phyloP scores from a whole-genome alignment of 2,113 vertebrate genomes.

The Orthonyx spaldingii region DNA sequence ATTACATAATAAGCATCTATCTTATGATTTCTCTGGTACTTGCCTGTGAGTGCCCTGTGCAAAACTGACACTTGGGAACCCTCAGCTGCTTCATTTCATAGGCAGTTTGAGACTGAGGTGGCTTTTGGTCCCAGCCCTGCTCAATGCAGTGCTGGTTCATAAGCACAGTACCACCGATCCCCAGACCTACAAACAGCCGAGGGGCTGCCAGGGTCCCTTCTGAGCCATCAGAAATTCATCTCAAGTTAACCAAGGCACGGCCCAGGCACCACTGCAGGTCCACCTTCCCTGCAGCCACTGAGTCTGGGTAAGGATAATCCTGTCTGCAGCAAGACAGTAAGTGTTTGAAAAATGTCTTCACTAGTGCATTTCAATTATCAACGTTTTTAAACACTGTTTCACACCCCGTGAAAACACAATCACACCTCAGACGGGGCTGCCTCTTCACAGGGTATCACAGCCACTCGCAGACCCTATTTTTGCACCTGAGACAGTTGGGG shows the following conservation, averaged over 20 bases:
- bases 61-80: not conserved
- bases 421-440: not conserved
- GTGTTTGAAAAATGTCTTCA: not conserved
- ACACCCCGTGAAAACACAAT: not conserved
- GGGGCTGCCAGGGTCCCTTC: not conserved
- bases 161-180: not conserved
- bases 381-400: not conserved
- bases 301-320: not conserved
- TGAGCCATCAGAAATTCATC: not conserved
- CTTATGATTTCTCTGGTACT: not conserved
- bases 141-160: not conserved
- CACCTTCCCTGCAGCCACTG: not conserved
- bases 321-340: not conserved
- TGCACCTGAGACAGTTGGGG: not conserved
- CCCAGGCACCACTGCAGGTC: not conserved
- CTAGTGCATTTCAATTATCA: not conserved
- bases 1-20: not conserved
- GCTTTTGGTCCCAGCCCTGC: not conserved
- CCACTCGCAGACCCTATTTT: not conserved
- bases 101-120: not conserved
- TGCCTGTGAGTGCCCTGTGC: not conserved
- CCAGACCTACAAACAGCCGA: not conserved
- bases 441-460: not conserved
- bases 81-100: not conserved
- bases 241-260: rapidly evolving